These are phyloP conservation scores for Tetragonula carbonaria DNA, from an alignment of 2,888 invertebrate genomes.

Conservation along the genomic window DNA sequence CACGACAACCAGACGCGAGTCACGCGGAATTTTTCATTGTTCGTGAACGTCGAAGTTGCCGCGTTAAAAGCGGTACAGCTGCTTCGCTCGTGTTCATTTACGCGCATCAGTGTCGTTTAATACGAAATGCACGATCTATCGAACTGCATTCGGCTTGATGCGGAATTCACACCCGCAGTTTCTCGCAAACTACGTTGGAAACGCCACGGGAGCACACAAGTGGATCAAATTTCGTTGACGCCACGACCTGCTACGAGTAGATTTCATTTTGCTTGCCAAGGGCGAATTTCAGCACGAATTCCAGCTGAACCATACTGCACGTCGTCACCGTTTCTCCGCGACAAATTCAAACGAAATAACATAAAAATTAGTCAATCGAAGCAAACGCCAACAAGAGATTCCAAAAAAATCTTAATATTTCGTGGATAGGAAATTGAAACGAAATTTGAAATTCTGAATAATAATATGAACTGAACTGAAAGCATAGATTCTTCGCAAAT, in stretches of 20 bases:
- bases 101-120: constrained; percentile 33
- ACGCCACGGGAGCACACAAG: background rate
- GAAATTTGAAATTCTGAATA: no score
- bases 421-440: no score
- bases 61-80: constrained; percentile 32
- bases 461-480: no score
- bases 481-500: no score
- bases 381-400: no score
- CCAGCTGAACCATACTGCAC: no score
- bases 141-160: constrained; percentile 26
- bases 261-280: background rate
- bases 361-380: no score
- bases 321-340: no score
- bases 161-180: constrained; percentile 15
- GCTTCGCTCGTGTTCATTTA: constrained; percentile 16
- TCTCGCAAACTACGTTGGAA: background rate
- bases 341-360: no score
- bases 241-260: background rate
- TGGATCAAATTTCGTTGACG: background rate
- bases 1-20: constrained; percentile 34
- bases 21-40: constrained; percentile 46
- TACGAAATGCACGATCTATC: constrained; percentile 24
- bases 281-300: background rate
- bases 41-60: constrained; percentile 26
- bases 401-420: no score